Percentiles rank a stretch among this genome's conserved stretches.
Evolutionary conservation across 2,888 invertebrate species (phyloP).

Genomic region (Leistus spinibarbis): DNA sequence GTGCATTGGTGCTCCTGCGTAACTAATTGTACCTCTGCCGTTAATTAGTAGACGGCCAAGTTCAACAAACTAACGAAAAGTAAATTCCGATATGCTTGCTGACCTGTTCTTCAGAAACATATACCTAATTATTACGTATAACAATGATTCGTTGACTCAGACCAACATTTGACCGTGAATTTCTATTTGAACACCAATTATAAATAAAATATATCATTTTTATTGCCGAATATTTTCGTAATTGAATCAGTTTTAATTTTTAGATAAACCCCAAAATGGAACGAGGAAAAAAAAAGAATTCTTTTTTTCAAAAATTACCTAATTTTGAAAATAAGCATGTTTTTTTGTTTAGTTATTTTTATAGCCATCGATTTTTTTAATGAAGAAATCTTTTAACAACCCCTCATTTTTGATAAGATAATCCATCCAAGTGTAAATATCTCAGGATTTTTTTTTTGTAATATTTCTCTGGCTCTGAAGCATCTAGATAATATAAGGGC

Average conservation of each 20-base stretch:
- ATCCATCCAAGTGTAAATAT: too few species aligned
- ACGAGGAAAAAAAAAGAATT: too few species aligned
- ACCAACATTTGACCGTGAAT: background rate
- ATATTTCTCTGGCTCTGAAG: too few species aligned
- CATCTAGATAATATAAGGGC: too few species aligned
- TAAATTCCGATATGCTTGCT: slow-evolving; percentile 10
- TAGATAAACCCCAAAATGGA: too few species aligned
- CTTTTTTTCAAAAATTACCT: too few species aligned
- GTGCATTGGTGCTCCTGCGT: slow-evolving; percentile 17
- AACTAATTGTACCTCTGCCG: slow-evolving; percentile 22
- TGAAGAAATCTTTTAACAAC: too few species aligned
- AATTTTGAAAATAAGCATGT: too few species aligned
- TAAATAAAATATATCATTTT: background rate
- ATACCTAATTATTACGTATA: background rate
- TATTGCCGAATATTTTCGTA: background rate
- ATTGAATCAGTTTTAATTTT: background rate
- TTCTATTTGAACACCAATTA: background rate
- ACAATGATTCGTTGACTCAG: background rate
- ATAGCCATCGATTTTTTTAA: too few species aligned
- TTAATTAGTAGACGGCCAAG: slow-evolving; percentile 22
- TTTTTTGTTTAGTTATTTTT: too few species aligned
- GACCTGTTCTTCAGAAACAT: background rate
- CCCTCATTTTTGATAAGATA: too few species aligned
- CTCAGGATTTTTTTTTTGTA: too few species aligned
- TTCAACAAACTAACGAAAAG: slow-evolving; percentile 33